Evolutionary conservation across 2,797 vertebrate species (phyloP).

Genomic region (Sebastes aleutianus): DNA sequence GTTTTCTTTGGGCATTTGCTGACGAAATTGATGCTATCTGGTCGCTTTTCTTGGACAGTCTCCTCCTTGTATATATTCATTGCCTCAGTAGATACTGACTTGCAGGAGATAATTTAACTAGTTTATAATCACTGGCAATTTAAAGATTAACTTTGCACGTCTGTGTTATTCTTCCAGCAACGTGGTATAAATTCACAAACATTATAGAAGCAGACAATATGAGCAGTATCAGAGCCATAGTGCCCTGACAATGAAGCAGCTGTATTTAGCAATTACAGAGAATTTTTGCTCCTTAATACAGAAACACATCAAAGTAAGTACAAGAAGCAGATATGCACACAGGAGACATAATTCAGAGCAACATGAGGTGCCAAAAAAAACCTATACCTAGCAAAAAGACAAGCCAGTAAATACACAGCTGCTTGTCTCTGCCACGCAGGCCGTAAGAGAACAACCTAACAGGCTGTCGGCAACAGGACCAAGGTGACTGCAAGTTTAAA

Average conservation of each 20-base stretch:
- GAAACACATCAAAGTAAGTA: background rate
- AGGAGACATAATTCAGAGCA: background rate
- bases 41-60: background rate
- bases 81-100: background rate
- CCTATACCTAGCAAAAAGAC: background rate
- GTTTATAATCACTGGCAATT: background rate
- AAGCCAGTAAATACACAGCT: constrained; percentile 28
- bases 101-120: background rate
- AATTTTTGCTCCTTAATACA: background rate
- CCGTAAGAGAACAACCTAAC: constrained; percentile 45
- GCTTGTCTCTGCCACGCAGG: constrained; percentile 30
- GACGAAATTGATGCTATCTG: background rate
- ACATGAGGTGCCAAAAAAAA: constrained; percentile 9
- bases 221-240: background rate
- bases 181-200: background rate
- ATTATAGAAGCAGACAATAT: background rate
- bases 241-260: background rate
- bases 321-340: background rate
- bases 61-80: background rate
- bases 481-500: constrained; percentile 75
- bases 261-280: background rate
- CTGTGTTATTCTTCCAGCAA: background rate
- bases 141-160: background rate
- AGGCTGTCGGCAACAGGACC: constrained; percentile 47
- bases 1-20: background rate